Evolutionary conservation across 1,140 invertebrate genomes (phyloP).

Genomic region (Drosophila sulfurigaster): DNA sequence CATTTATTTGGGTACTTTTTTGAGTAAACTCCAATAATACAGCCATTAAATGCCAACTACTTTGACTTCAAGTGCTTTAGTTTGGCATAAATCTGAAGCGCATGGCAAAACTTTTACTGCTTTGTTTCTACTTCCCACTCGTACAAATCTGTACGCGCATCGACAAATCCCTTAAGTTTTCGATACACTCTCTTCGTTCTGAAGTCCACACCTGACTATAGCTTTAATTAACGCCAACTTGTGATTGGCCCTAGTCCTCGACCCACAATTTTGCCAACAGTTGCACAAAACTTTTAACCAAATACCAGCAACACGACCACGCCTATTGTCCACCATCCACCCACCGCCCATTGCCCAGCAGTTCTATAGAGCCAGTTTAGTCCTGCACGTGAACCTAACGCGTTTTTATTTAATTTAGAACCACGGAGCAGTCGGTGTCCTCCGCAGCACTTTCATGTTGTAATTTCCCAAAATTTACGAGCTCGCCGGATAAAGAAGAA

Average conservation of each 20-base stretch:
- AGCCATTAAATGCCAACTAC: constrained; percentile 82
- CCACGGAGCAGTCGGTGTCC: constrained; percentile 48
- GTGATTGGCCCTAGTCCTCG: constrained; percentile 45
- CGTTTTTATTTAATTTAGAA: constrained; percentile 80
- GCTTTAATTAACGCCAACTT: constrained; percentile 79
- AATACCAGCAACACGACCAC: neutral
- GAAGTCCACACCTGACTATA: constrained; percentile 27
- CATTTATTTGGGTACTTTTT: constrained; percentile 74
- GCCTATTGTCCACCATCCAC: too few relatives aligned
- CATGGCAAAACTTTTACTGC: constrained; percentile 58
- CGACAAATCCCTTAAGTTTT: constrained; percentile 9
- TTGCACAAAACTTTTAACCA: constrained; percentile 66
- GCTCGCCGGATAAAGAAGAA: constrained; percentile 53
- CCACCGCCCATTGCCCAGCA: neutral
- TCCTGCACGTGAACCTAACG: constrained; percentile 21
- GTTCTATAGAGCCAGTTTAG: neutral
- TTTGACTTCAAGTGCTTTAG: constrained; percentile 80
- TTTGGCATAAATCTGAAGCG: constrained; percentile 78
- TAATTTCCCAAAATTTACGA: constrained; percentile 80
- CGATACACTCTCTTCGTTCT: neutral
- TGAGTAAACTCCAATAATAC: constrained; percentile 75
- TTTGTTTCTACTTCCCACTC: neutral
- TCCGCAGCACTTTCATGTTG: constrained; percentile 71
- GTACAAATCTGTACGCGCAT: constrained; percentile 52
- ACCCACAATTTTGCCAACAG: constrained; percentile 60